phyloP scores from a whole-genome alignment of 2,113 vertebrate species.

The Paracanthobrama guichenoti region DNA sequence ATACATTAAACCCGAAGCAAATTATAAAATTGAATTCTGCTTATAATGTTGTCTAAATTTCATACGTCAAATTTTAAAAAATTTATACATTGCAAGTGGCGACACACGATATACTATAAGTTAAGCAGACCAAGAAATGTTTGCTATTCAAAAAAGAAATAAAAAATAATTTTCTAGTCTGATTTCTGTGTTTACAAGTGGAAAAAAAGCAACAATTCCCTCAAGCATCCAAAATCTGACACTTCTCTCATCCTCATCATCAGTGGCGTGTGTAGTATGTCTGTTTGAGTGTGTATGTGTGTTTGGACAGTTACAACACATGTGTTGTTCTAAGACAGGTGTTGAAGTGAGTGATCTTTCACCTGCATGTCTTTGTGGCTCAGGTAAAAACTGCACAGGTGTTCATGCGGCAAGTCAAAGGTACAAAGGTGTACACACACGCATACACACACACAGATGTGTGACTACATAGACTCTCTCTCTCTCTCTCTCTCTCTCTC shows the following conservation, averaged over 20 bases:
- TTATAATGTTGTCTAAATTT: not conserved
- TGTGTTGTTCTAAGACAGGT: conserved; percentile 54
- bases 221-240: conserved; percentile 9
- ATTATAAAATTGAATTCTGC: not conserved
- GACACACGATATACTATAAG: no score
- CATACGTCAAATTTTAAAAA: not conserved
- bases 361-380: conserved; percentile 51
- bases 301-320: conserved; percentile 40
- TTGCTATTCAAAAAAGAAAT: not conserved
- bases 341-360: conserved; percentile 58
- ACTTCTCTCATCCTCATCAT: not conserved
- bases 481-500: not conserved
- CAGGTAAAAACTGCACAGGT: conserved; percentile 48
- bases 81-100: not conserved
- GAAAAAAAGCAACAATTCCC: not conserved
- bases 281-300: conserved; percentile 26
- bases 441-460: conserved; percentile 1
- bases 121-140: not conserved
- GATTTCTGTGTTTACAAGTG: not conserved
- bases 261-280: conserved; percentile 3
- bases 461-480: not conserved
- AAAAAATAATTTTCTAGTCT: not conserved
- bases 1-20: not conserved
- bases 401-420: conserved; percentile 40
- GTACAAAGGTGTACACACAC: conserved; percentile 27